phyloP scores from a whole-genome alignment of 2,797 vertebrate genomes.

The Bovichtus diacanthus region DNA sequence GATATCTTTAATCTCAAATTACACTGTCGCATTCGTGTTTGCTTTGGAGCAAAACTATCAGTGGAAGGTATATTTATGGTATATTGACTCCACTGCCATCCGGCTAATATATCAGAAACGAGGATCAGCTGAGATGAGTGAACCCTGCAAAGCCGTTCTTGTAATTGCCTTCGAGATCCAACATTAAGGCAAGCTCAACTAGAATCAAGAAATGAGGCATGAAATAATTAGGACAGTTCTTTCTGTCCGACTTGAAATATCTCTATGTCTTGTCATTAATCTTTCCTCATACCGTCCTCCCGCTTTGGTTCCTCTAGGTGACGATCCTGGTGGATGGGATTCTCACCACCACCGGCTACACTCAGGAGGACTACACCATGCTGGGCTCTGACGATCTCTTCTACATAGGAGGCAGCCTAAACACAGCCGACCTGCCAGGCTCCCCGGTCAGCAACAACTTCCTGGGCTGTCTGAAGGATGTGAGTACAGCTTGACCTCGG shows the following conservation, averaged over 20 bases:
- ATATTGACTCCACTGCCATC: slow-evolving; percentile 54
- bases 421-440: slow-evolving; percentile 94
- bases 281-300: background rate
- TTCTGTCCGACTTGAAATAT: slow-evolving; percentile 55
- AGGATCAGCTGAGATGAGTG: slow-evolving; percentile 68
- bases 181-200: slow-evolving; percentile 62
- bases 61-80: slow-evolving; percentile 54
- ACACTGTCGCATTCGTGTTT: slow-evolving; percentile 29
- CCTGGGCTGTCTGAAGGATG: slow-evolving; percentile 97
- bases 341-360: slow-evolving; percentile 96
- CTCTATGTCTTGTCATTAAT: slow-evolving; percentile 31
- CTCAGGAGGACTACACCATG: slow-evolving; percentile 98
- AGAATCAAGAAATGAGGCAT: slow-evolving; percentile 64
- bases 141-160: slow-evolving; percentile 68
- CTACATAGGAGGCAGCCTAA: slow-evolving; percentile 95
- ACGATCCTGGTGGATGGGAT: slow-evolving; percentile 96
- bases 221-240: slow-evolving; percentile 72
- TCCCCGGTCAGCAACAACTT: slow-evolving; percentile 98
- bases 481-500: slow-evolving; percentile 83
- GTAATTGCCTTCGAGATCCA: slow-evolving; percentile 70
- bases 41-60: slow-evolving; percentile 48
- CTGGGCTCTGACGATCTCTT: slow-evolving; percentile 97
- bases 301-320: slow-evolving; percentile 82
- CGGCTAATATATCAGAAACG: slow-evolving; percentile 65
- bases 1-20: slow-evolving; percentile 63